Evolutionary conservation across 2,113 vertebrate species (phyloP).

Genomic region (Leptobrachium leishanense): DNA sequence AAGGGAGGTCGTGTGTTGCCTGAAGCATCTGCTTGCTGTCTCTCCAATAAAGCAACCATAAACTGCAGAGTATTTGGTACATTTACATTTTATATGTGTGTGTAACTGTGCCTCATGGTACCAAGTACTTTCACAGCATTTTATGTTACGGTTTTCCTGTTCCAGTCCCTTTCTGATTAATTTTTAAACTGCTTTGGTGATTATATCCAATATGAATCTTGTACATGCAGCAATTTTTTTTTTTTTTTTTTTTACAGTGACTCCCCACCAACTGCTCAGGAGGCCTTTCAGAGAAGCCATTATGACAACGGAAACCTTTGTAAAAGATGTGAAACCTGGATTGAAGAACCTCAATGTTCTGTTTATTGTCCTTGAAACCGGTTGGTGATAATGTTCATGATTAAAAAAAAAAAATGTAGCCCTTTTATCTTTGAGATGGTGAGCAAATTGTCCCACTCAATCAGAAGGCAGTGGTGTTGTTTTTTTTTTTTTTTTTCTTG

Average conservation of each 20-base stretch:
- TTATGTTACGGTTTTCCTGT: too few relatives aligned
- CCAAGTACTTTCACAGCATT: background rate
- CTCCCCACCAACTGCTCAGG: background rate
- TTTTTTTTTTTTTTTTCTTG: too few relatives aligned
- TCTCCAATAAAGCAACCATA: too few relatives aligned
- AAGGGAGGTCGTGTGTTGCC: too few relatives aligned
- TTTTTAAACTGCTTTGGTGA: too few relatives aligned
- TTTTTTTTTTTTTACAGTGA: conserved; percentile 5
- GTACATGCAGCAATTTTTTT: background rate
- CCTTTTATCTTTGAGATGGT: too few relatives aligned
- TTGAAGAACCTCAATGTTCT: conserved; percentile 82
- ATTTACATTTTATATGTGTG: too few relatives aligned
- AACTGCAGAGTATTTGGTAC: too few relatives aligned
- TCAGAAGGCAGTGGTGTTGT: too few relatives aligned
- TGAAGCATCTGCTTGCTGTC: too few relatives aligned
- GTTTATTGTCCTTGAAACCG: conserved; percentile 84
- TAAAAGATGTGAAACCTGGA: conserved; percentile 82
- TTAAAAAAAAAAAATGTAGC: background rate
- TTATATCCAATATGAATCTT: background rate
- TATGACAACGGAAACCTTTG: conserved; percentile 72
- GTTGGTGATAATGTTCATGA: conserved; percentile 50
- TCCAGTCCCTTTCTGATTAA: too few relatives aligned
- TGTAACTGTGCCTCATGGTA: background rate
- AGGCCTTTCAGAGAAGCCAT: conserved; percentile 29
- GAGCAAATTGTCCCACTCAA: too few relatives aligned